phyloP scores from a whole-genome alignment of 2,888 invertebrate genomes.

The Beris chalybata region DNA sequence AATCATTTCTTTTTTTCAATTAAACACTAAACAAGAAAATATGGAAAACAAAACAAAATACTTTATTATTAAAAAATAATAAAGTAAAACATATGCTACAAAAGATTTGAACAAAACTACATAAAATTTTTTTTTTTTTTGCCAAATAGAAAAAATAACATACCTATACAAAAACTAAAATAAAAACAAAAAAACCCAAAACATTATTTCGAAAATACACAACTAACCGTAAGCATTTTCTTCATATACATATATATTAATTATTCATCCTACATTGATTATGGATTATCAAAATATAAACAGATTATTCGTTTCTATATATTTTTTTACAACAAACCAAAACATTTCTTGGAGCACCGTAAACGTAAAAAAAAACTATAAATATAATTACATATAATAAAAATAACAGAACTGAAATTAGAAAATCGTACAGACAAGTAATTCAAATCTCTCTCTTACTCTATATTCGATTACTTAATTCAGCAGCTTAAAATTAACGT shows the following conservation, averaged over 20 bases:
- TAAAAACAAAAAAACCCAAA: neutral
- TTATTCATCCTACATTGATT: slow-evolving; percentile 13
- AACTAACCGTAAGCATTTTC: slow-evolving; percentile 26
- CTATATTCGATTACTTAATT: too few species aligned
- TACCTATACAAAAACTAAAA: neutral
- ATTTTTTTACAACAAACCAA: neutral
- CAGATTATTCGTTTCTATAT: too few species aligned
- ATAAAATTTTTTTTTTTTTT: too few species aligned
- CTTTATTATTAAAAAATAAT: too few species aligned
- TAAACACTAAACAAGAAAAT: neutral
- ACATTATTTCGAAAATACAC: slow-evolving; percentile 13
- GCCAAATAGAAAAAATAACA: too few species aligned
- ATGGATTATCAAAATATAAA: neutral
- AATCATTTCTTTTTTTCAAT: slow-evolving; percentile 19
- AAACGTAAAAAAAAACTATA: slow-evolving; percentile 8
- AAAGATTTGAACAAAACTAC: too few species aligned
- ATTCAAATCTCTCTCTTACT: too few species aligned
- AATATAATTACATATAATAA: too few species aligned
- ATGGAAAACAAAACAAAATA: too few species aligned
- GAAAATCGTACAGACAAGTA: neutral
- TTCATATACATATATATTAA: slow-evolving; percentile 9
- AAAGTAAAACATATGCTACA: too few species aligned
- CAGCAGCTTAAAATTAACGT: too few species aligned
- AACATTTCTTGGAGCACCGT: slow-evolving; percentile 11
- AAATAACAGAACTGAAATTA: slow-evolving; percentile 14